Evolutionary conservation across 2,113 vertebrate species (phyloP), one percentile per base, ranked within the genome.

Genomic region (Neotoma lepida): DNA sequence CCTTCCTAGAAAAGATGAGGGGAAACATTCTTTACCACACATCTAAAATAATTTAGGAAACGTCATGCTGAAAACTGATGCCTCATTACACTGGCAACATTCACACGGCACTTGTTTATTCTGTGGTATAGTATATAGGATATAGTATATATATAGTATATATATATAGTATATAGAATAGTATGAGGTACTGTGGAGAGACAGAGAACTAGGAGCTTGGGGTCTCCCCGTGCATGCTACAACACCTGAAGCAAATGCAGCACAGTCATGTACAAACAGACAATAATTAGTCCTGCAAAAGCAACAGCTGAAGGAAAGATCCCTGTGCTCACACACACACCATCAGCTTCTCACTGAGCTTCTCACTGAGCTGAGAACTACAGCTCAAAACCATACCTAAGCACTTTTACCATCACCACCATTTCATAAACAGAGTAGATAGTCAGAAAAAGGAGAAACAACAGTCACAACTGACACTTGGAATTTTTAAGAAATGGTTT

Each of bases 1-100:
- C 73, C 30, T 96, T 96, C 96, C 96, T 97, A 86, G 92, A 51
- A 96, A 77, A 76, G n/a, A 94, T 30, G 76, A 76, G 18, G 78
- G 86, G 41, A 76, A 3, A 74, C 24, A 90, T n/a, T 33, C 26
- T 92, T 88, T 54, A 54, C 18, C 90, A 96, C 81, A 91, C 14
- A 90, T 94, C 24, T 46, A 63, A 61, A 95, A 81, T 51, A 97
- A 87, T 46, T 76, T 89, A 78, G 93, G 82, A 96, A 93, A 91
- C 71, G 8, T 91, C 41, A 87, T 49, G 35, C 68, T 89, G 39
- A 91, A 96, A 80, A 96, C 5, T 51, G n/a, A 71, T 77, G 39
- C 61, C 68, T 63, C 51, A 92, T 82, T 30, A 94, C 71, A 85
- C n/a, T 44, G 88, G 35, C 46, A 73, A 66, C 15, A 41, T 86